Percentiles rank a stretch among this genome's conserved stretches.
phyloP scores from a whole-genome alignment of 2,797 vertebrate genomes.

The Protonibea diacanthus region DNA sequence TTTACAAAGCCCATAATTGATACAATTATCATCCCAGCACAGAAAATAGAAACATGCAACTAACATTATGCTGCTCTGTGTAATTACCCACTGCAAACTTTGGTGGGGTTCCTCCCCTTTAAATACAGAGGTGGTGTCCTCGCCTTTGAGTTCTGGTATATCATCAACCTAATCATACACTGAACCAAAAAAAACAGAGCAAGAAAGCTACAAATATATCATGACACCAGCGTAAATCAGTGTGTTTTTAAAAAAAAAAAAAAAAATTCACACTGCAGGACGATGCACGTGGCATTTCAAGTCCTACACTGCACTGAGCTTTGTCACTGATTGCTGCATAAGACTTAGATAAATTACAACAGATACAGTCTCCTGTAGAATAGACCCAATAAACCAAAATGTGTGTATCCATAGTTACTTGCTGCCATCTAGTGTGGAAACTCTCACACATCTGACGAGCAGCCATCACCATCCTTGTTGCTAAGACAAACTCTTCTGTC shows the following conservation, averaged over 20 bases:
- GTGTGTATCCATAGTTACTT: conserved; percentile 13
- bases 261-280: background rate
- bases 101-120: conserved; percentile 49
- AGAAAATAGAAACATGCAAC: conserved; percentile 65
- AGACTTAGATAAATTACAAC: conserved; percentile 16
- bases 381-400: background rate
- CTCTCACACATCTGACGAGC: fast-evolving
- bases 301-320: conserved; percentile 4
- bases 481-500: background rate
- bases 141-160: conserved; percentile 3
- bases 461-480: background rate
- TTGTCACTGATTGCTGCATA: conserved; percentile 16
- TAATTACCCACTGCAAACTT: conserved; percentile 66
- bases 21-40: conserved; percentile 53
- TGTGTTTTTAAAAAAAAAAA: background rate
- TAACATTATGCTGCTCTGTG: conserved; percentile 47
- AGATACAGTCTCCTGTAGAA: background rate
- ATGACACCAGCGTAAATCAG: background rate
- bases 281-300: conserved; percentile 7
- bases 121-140: conserved; percentile 56
- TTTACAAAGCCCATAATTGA: conserved; percentile 68
- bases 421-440: conserved; percentile 77
- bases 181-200: conserved; percentile 2
- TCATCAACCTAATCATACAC: conserved; percentile 23
- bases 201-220: conserved; percentile 7